A percentile compares a stretch with the other conserved stretches of the same genome.
Conservation (phyloP, 2,113 vertebrate species). For the Choloepus hoffmanni region DNA sequence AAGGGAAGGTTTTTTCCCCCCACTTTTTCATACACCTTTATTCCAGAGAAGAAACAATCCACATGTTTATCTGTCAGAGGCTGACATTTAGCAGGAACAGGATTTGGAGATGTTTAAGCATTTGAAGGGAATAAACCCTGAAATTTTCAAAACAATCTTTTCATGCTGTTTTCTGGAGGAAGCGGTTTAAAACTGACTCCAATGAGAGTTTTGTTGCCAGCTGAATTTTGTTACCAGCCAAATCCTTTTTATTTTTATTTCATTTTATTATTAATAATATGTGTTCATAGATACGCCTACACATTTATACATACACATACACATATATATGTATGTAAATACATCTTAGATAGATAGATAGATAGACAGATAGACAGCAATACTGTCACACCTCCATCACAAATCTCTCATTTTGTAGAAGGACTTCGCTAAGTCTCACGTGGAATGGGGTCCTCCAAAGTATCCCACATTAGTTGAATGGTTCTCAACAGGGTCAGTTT, state of each 20-base stretch:
- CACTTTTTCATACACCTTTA: neutral
- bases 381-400: neutral
- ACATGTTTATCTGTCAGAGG: conserved; percentile 22
- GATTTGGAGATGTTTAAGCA: conserved; percentile 59
- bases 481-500: neutral
- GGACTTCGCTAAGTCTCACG: neutral
- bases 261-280: neutral
- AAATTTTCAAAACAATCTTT: conserved; percentile 62
- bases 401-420: neutral
- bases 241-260: neutral
- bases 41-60: conserved; percentile 2
- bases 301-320: neutral
- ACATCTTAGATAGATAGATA: too few relatives aligned
- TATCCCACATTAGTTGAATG: neutral
- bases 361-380: neutral
- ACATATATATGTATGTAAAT: accelerated
- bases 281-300: neutral
- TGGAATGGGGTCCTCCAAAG: neutral
- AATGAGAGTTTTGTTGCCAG: conserved; percentile 18
- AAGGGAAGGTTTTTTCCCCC: neutral
- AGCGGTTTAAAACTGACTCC: neutral
- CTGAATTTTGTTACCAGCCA: conserved; percentile 38
- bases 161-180: conserved; percentile 38
- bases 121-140: conserved; percentile 56
- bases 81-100: conserved; percentile 25